Evolutionary conservation across 2,888 invertebrate genomes (phyloP), one percentile per base, ranked within the genome.

Genomic region (Patella ulyssiponensis): DNA sequence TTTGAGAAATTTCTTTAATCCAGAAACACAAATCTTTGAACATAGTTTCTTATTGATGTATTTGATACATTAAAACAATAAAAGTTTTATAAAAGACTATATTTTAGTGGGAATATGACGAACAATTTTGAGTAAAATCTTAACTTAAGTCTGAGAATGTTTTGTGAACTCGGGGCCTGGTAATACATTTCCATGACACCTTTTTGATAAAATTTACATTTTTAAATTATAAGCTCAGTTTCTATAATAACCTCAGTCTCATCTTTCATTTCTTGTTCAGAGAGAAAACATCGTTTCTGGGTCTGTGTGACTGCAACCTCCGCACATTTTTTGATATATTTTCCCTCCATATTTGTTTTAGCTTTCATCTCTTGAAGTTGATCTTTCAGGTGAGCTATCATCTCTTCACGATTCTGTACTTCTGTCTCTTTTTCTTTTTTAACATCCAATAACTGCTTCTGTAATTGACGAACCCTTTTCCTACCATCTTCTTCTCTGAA

Each of bases 361-460:
- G 91, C 91, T 77, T 91, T 91, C 86, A 89, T 89, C 78, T 92
- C 92, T 82, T 91, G 91, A 1, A 91, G 86, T 84, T 91, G 91
- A 77, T 91, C 92, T 83, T 92, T 92, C 27, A 91, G 86, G 81
- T 92, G 91, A 4, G 92, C 92, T 69, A 92, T 92, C 89, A 92
- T 90, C 82, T 92, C 91, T 82, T 89, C 90, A 69, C 92, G 84
- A 77, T 90, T 87, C 77, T 91, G 90, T 0, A 91, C 76, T 82
- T 91, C 91, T 5, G 84, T 83, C 77, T 91, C 91, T 78, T 91
- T 90, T 78, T 91, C 90, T 76, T 87, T 88, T 77, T 88, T 89
- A 11, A 92, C 88, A 74, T 91, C 90, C 23, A 84, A 78, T 33
- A 92, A 81, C 74, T 90, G 88, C 64, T 84, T 86, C 77, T 88